Conservation (phyloP, 2,797 vertebrate species). For the Enteromius fasciolatus region DNA sequence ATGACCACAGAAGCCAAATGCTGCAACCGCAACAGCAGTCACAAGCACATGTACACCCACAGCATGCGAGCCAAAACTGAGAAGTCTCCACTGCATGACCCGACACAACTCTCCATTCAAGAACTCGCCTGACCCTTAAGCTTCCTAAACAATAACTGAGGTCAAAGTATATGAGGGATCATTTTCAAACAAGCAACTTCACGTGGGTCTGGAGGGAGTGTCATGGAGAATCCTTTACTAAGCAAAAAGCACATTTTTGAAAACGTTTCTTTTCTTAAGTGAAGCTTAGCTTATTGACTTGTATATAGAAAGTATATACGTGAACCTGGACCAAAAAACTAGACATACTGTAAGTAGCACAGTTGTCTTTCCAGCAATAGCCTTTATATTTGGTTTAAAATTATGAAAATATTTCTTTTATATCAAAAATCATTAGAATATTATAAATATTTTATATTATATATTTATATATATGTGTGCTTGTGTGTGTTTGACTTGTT, state of each 20-base stretch:
- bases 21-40: slow-evolving; percentile 14
- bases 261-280: neutral
- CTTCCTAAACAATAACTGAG: neutral
- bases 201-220: neutral
- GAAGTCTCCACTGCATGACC: neutral
- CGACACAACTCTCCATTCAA: neutral
- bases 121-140: neutral
- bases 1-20: slow-evolving; percentile 42
- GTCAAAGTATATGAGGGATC: neutral
- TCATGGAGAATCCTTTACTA: neutral
- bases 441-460: too few species aligned
- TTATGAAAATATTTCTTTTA: too few species aligned
- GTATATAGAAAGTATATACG: neutral
- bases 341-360: too few species aligned
- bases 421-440: too few species aligned
- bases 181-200: neutral
- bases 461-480: too few species aligned
- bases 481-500: too few species aligned
- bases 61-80: neutral
- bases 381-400: too few species aligned
- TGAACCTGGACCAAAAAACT: too few species aligned
- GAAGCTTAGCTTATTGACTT: neutral
- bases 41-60: slow-evolving; percentile 9
- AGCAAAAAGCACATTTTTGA: neutral
- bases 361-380: too few species aligned